These are phyloP conservation scores for Exocentrus adspersus DNA, from an alignment of 2,888 invertebrate species.

Conservation along the genomic window DNA sequence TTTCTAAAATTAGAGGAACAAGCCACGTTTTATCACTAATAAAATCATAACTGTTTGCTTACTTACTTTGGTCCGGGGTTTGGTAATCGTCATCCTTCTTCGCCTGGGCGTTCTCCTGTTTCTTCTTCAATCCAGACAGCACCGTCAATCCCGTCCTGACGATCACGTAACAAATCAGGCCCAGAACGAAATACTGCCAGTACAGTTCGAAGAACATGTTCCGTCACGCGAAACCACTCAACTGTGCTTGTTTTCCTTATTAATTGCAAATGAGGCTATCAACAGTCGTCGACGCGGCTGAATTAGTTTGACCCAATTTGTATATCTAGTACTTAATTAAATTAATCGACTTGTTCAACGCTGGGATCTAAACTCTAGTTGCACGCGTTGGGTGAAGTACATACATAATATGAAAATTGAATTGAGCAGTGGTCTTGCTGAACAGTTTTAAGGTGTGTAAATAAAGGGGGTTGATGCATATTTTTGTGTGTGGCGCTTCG, in stretches of 20 bases:
- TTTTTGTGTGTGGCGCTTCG: no score
- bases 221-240: not conserved
- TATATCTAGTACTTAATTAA: no score
- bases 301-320: constrained; percentile 26
- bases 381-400: no score
- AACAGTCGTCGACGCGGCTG: not conserved
- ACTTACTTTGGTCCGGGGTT: constrained; percentile 46
- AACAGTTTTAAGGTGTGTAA: no score
- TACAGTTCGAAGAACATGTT: constrained; percentile 55
- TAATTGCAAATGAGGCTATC: not conserved
- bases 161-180: constrained; percentile 45
- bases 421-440: no score
- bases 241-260: no score
- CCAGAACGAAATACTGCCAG: constrained; percentile 54
- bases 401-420: no score
- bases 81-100: constrained; percentile 43
- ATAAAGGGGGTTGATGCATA: no score
- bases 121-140: constrained; percentile 28
- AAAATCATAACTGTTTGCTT: not conserved
- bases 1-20: constrained; percentile 1
- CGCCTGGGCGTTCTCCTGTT: constrained; percentile 29
- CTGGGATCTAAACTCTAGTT: no score
- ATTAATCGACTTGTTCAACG: no score
- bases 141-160: constrained; percentile 38
- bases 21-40: not conserved